Evolutionary conservation across 2,888 invertebrate genomes (phyloP).

Genomic region (Pachycephus smyrnensis): DNA sequence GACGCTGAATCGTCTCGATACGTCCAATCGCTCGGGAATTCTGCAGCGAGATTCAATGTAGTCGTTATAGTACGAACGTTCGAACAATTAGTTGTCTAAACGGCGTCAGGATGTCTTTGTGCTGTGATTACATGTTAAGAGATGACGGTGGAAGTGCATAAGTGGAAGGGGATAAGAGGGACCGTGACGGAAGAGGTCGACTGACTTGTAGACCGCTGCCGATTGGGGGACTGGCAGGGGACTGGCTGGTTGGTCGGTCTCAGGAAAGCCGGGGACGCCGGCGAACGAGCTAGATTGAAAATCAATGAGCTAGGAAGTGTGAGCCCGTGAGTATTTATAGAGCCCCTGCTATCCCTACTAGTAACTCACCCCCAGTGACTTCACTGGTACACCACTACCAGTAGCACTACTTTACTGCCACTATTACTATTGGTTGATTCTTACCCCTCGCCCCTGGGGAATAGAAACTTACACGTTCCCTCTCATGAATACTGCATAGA

Average conservation of each 20-base stretch:
- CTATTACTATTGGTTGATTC: not conserved
- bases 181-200: not conserved
- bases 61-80: not conserved
- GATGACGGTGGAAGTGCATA: not conserved
- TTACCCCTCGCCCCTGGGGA: not conserved
- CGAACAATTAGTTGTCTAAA: not conserved
- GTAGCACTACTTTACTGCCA: not conserved
- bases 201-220: not conserved
- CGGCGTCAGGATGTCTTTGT: not conserved
- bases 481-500: not conserved
- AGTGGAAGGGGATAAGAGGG: not conserved
- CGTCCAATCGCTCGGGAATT: no score
- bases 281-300: slow-evolving; percentile 44
- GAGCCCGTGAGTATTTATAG: slow-evolving; percentile 42
- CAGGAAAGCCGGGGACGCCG: not conserved
- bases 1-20: no score
- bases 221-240: not conserved
- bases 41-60: not conserved
- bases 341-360: slow-evolving; percentile 9
- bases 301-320: slow-evolving; percentile 50
- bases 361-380: not conserved
- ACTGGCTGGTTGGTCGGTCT: no score
- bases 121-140: not conserved
- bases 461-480: not conserved
- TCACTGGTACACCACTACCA: not conserved